Conservation (phyloP, 2,113 vertebrate species). For the Microcebus lehilahytsara region DNA sequence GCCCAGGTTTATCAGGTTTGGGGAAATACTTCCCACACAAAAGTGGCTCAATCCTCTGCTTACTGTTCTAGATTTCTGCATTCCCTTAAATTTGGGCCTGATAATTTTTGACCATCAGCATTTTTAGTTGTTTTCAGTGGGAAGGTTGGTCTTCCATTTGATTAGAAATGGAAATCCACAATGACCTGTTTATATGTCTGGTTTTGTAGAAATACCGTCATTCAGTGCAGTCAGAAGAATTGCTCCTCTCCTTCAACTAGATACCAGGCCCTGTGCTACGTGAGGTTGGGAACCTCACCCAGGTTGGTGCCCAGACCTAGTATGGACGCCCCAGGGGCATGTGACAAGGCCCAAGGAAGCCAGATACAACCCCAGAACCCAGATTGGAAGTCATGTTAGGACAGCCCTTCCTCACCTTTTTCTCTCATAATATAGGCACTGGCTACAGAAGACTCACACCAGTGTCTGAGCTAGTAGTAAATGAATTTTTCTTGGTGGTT, state of each 20-base stretch:
- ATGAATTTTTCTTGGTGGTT: not conserved
- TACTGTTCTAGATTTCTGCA: not conserved
- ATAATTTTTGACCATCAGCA: not conserved
- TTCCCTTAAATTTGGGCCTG: not conserved
- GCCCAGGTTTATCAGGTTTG: not conserved
- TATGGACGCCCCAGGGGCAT: not conserved
- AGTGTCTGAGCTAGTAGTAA: not conserved
- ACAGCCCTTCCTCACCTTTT: not conserved
- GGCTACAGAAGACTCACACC: not conserved
- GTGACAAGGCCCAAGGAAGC: not conserved
- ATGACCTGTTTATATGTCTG: not conserved
- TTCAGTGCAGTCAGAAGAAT: not conserved
- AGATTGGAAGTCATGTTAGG: not conserved
- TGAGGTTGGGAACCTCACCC: not conserved
- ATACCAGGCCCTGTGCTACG: not conserved
- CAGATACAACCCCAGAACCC: not conserved
- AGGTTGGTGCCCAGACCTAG: not conserved
- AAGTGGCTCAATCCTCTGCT: not conserved
- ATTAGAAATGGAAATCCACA: not conserved
- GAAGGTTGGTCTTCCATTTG: not conserved
- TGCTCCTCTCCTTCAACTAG: not conserved
- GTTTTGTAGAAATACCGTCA: not conserved
- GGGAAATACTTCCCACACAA: not conserved
- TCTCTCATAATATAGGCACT: accelerated
- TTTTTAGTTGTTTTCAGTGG: not conserved